Base-by-base conservation (phyloP, 2,797 vertebrate species). In the Arrhamphus sclerolepis region DNA sequence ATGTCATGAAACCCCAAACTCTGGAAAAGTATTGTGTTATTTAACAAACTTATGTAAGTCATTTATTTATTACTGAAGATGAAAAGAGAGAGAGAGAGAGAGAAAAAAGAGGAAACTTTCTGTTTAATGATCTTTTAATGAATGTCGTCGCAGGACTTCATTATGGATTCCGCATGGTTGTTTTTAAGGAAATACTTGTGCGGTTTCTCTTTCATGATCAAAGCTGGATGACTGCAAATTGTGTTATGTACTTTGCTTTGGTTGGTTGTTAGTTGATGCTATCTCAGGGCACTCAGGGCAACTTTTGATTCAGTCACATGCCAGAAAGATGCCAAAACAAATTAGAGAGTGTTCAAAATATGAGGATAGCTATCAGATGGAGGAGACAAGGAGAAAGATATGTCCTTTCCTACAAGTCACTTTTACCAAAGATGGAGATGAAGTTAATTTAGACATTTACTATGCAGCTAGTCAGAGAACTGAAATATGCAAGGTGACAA, bases 261-360 rank as follows among this genome's bases (percentile, higher is more conserved):
- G 11, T 81, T 62, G 75, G 66, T 66, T 72, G 70, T 66, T 72
- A 66, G 16, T n/a, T 17, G 48, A 78, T 57, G 6, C 26, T 2
- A 77, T 80, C 65, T 76, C 26, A 8, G 22, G 56, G 60, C 26
- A 31, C 39, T 41, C 44, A 51, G 50, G 75, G 18, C 21, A 64
- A 60, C 50, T 64, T 24, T 69, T 62, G 47, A 75, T 64, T 47
- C 6, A 34, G 42, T 53, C 66, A 70, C 70, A 66, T 74, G 56
- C 61, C 58, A 62, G 46, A 55, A 52, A 56, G 61, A 72, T 62
- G 70, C 60, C 63, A 66, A 66, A 82, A 69, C 57, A 79, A 78
- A 72, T 71, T 47, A 69, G 56, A 66, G 63, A 71, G 61, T 49
- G 56, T 58, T 46, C 49, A 16, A 46, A 56, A 44, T 66, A 48